Conservation (phyloP, 2,888 invertebrate genomes). For the Diogma glabrata region DNA sequence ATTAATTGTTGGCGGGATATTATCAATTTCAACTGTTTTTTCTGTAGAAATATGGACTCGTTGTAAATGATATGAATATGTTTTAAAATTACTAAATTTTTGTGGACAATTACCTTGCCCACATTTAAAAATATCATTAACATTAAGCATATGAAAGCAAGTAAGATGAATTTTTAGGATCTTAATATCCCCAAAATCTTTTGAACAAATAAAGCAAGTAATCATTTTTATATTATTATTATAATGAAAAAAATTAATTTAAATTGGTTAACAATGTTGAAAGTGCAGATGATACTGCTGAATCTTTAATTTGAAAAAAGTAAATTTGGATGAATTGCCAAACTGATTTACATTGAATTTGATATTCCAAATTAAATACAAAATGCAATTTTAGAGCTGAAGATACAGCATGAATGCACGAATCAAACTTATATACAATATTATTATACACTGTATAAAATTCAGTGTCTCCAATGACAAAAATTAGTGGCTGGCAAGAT, state of each 20-base stretch:
- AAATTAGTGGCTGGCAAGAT: background rate
- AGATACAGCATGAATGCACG: background rate
- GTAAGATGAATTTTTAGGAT: background rate
- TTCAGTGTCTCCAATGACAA: background rate
- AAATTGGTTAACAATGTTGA: background rate
- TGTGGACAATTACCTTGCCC: background rate
- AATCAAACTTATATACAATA: background rate
- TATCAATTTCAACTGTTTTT: no score
- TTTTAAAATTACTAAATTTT: background rate
- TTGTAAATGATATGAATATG: background rate
- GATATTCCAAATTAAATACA: background rate
- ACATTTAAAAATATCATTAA: background rate
- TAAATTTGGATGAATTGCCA: constrained; percentile 1
- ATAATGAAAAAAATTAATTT: no score
- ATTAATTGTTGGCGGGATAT: no score
- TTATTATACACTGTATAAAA: background rate
- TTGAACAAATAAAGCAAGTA: background rate
- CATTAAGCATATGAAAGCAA: background rate
- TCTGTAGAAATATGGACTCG: no score
- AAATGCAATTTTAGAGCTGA: background rate
- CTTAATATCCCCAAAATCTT: background rate
- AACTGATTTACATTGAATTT: background rate
- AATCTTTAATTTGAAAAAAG: background rate
- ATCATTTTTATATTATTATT: background rate
- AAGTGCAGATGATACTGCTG: background rate